These are phyloP conservation scores for Ceryle rudis DNA, from an alignment of 2,797 vertebrate species.

Conservation along the genomic window DNA sequence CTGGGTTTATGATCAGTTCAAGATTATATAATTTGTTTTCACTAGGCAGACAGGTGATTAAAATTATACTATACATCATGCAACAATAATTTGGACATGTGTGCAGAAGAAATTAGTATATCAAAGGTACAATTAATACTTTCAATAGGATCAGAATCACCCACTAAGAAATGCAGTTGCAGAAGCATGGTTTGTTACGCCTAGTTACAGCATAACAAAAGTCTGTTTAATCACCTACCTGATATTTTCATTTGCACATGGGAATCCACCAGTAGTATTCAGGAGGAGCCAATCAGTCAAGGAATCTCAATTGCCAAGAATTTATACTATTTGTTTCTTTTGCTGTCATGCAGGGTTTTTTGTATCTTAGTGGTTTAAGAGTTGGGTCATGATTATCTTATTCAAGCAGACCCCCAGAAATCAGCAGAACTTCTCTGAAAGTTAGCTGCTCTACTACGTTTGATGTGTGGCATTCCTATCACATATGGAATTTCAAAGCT, in stretches of 20 bases:
- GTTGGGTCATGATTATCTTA: background rate
- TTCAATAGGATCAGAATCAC: background rate
- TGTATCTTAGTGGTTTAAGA: background rate
- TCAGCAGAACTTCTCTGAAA: background rate
- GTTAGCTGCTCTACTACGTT: background rate
- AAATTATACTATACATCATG: background rate
- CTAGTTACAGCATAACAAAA: background rate
- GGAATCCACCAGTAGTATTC: background rate
- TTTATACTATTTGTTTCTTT: background rate
- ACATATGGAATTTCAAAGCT: background rate
- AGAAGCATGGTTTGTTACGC: background rate
- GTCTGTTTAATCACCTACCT: background rate
- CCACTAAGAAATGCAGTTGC: background rate
- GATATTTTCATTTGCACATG: background rate
- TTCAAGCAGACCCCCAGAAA: background rate
- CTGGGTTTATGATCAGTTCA: background rate
- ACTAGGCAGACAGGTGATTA: background rate
- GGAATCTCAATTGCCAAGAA: background rate
- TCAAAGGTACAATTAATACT: background rate
- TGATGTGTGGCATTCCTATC: background rate
- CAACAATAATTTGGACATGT: background rate
- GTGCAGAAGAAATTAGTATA: background rate
- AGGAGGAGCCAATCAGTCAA: background rate
- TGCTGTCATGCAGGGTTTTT: background rate
- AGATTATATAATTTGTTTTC: background rate